Percentiles rank a stretch among this genome's conserved stretches.
Conservation (phyloP, 2,888 invertebrate species). For the Epinotia demarniana region DNA sequence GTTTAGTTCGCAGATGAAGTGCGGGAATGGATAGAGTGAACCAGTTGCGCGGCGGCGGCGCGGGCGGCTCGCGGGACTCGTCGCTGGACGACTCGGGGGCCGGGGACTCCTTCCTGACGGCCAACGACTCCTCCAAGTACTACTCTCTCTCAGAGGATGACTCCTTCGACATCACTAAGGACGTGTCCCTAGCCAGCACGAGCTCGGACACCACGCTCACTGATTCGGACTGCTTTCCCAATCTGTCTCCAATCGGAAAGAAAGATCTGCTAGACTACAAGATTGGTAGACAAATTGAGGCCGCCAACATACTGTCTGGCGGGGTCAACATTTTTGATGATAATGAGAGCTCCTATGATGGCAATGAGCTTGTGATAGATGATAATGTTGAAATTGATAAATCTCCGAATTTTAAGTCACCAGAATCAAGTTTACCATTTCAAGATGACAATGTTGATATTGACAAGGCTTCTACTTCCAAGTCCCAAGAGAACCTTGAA, state of each 20-base stretch:
- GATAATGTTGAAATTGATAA: slow-evolving; percentile 74
- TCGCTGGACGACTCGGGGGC: slow-evolving; percentile 74
- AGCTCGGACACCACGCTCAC: slow-evolving; percentile 59
- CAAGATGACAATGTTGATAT: slow-evolving; percentile 72
- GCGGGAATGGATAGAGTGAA: slow-evolving; percentile 81
- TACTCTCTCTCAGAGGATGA: slow-evolving; percentile 78
- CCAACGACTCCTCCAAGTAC: slow-evolving; percentile 78
- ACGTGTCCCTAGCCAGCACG: slow-evolving; percentile 61
- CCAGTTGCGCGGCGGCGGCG: slow-evolving; percentile 73
- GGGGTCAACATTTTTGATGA: slow-evolving; percentile 82
- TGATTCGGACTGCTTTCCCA: slow-evolving; percentile 63
- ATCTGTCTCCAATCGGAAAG: slow-evolving; percentile 72
- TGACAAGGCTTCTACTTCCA: slow-evolving; percentile 63
- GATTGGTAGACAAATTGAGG: slow-evolving; percentile 79
- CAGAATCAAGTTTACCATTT: slow-evolving; percentile 49
- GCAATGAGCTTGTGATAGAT: slow-evolving; percentile 79
- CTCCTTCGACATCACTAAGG: slow-evolving; percentile 72
- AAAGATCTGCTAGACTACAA: slow-evolving; percentile 73
- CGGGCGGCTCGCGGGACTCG: slow-evolving; percentile 71
- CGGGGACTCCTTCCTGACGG: slow-evolving; percentile 76
- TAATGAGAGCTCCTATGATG: slow-evolving; percentile 82
- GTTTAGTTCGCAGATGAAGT: slow-evolving; percentile 77
- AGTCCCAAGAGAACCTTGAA: slow-evolving; percentile 53
- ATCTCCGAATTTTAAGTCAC: slow-evolving; percentile 56
- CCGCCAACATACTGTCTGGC: slow-evolving; percentile 79